Evolutionary conservation across 2,113 vertebrate species (phyloP).

Genomic region (Pygoscelis antarcticus): DNA sequence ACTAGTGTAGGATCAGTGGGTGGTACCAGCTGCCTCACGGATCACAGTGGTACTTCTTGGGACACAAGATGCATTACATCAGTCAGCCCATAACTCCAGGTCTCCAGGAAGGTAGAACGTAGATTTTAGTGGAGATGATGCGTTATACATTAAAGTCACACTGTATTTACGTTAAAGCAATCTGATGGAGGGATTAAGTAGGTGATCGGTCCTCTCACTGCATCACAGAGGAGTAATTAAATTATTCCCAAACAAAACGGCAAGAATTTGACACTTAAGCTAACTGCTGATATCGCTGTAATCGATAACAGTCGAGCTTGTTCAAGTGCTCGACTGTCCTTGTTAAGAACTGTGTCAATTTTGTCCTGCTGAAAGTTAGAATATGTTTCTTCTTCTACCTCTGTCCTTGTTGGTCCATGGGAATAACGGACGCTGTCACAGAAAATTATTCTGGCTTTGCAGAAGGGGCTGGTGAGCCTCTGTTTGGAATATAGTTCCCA

Average conservation of each 20-base stretch:
- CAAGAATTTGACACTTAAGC: neutral
- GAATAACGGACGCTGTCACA: neutral
- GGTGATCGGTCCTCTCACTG: neutral
- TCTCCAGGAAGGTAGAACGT: neutral
- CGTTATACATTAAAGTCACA: neutral
- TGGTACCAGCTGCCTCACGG: neutral
- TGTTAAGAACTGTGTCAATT: neutral
- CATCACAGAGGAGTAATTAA: neutral
- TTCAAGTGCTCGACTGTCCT: neutral
- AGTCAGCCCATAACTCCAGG: neutral
- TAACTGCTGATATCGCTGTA: neutral
- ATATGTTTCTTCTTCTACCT: neutral
- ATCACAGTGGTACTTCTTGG: neutral
- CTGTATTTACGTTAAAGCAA: slow-evolving; percentile 7
- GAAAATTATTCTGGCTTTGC: neutral
- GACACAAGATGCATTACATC: neutral
- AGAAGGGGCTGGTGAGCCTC: neutral
- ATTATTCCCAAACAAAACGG: neutral
- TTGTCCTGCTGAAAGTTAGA: neutral
- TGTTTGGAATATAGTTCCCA: neutral
- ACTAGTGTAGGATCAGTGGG: neutral
- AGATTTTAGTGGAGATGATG: neutral
- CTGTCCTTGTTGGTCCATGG: neutral
- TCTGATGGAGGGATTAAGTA: neutral
- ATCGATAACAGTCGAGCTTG: neutral